A percentile compares a stretch with the other conserved stretches of the same genome.
These are phyloP conservation scores for Pseudochirops cupreus DNA, from an alignment of 2,797 vertebrate species.

Conservation along the genomic window DNA sequence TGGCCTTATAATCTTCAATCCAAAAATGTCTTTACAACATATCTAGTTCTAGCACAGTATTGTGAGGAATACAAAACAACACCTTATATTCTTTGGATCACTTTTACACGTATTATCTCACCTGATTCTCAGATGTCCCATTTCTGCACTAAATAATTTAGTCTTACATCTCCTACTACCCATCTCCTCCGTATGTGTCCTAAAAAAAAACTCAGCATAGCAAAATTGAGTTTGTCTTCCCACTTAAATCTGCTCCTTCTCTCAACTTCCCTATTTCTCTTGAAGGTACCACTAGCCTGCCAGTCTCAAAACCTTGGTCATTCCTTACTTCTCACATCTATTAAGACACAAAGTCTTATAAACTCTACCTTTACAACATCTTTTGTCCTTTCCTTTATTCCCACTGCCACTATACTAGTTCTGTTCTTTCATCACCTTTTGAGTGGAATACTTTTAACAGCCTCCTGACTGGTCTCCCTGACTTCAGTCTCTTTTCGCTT, in stretches of 20 bases:
- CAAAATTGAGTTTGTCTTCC: not conserved
- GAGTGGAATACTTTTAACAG: not conserved
- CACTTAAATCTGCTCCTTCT: not conserved
- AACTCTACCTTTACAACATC: not conserved
- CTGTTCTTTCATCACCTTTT: not conserved
- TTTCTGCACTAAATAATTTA: not conserved
- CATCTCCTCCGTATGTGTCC: not conserved
- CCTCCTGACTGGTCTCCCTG: not conserved
- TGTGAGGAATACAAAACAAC: slow-evolving; percentile 49
- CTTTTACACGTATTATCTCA: not conserved
- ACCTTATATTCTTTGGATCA: not conserved
- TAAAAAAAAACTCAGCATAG: not conserved
- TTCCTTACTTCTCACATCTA: not conserved
- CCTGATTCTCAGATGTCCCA: not conserved
- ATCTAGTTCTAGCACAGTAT: slow-evolving; percentile 7
- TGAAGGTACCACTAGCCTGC: not conserved
- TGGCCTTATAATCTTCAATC: not conserved
- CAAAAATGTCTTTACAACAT: not conserved
- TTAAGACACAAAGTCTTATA: not conserved
- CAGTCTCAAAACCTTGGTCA: not conserved
- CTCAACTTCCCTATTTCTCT: not conserved
- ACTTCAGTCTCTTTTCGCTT: not conserved
- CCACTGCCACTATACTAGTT: not conserved
- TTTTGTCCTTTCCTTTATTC: not conserved
- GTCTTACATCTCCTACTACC: not conserved